Base-by-base conservation (phyloP, 2,888 invertebrate species). In the Drepana falcataria region DNA sequence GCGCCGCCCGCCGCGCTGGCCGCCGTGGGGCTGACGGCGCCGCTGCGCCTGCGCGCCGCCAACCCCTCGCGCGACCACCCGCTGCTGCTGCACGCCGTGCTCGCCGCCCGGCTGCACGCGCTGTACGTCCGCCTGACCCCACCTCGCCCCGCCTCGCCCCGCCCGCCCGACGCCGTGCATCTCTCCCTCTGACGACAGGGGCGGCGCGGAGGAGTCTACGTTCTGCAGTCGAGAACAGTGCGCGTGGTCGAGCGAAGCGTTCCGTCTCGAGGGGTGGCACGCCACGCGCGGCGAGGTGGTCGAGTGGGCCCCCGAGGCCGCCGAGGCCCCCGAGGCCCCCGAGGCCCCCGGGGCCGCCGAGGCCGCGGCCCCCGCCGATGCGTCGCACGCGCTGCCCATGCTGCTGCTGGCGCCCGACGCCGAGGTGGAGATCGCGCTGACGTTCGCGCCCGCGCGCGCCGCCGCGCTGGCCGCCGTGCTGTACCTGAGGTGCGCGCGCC, bases 11-110 rank as follows among this genome's bases (percentile, higher is more conserved):
- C 44, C 2, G 35, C 48, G 52, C 58, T 44, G 48, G 55, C 55
- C n/a, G 61, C 62, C 41, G 73, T 75, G 44, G 68, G 73, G 68
- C 53, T 76, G 95, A 76, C 90, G 54, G 92, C 93, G 47, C 87
- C 93, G 69, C 92, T 93, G 75, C 93, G 93, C 57, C 84, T 97
- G 67, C 92, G 93, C 53, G 85, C 96, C 64, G 92, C 93, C 75
- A 97, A 97, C 91, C 96, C 97, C 41, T 91, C 93, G 52, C 93
- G 93, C 60, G 92, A 92, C 71, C 81, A 77, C 78, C 92, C 94
- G 59, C 81, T 97, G 58, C 85, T 96, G 57, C 91, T 96, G 69
- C 97, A 97, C 65, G 56, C 79, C 37, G 70, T 60, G 53, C 49
- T 74, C n/a, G 63, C 54, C 21, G 60, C 58, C 44, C 64, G 58